Base-by-base conservation (phyloP, 2,888 invertebrate genomes). In the Encarsia formosa region DNA sequence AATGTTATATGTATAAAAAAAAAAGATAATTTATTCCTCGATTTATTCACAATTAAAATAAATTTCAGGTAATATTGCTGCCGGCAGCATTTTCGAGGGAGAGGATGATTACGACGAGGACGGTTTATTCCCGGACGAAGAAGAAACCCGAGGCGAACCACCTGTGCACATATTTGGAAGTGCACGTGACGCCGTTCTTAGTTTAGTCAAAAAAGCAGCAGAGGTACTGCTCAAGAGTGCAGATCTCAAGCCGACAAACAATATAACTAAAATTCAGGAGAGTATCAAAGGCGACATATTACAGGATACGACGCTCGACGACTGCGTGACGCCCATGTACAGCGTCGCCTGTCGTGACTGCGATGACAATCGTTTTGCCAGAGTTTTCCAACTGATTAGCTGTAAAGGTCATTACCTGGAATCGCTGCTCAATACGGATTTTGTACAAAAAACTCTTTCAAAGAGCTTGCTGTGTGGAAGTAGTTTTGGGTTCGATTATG, bases 131-230 rank as follows among this genome's bases (percentile, higher is more conserved):
- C 85, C 85, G 56, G 82, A 83, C 61, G 73, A 52, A 71, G 76
- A 43, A 5, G 31, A 39, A 4, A 26, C 34, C 1, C 80, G 79
- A 20, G 81, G 81, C 11, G 77, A 81, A 13, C 75, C 81, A 20
- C 83, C 84, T 8, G 20, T 48, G 11, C 13, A 5, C 70, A 76
- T 91, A 19, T 88, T 94, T 64, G 91, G 89, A 53, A 88, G 89
- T 11, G 93, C 92, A 3, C 84, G 88, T 62, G 93, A 94, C 70
- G 94, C 91, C 0, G 94, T 95, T 37, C 83, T 94, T 69, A 90
- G 88, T 40, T 90, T 96, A 60, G 90, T 95, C 49, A 92, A 92
- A 70, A 92, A 92, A 74, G 95, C 92, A 1, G 91, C 91, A 6
- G 86, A 88, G 75, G 91, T 86, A 31, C 77, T 93, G 61, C 88